Base-by-base conservation (phyloP, 2,113 vertebrate species). In the Poeciliopsis prolifica region DNA sequence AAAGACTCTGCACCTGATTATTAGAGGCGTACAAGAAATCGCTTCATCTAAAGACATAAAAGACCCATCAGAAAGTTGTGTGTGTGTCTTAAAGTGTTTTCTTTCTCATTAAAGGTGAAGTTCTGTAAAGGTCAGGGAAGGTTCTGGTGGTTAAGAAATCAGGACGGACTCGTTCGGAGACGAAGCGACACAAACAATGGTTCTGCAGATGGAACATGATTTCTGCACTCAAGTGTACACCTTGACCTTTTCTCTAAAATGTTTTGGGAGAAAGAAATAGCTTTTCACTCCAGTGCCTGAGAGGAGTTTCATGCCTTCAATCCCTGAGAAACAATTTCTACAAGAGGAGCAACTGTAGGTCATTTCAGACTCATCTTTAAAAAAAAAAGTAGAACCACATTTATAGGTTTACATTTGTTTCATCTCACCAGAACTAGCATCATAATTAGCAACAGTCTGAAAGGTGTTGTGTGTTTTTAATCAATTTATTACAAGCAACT, bases 221-320 rank as follows among this genome's bases (percentile, higher is more conserved):
- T 33, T 28, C 15, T 33, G n/a, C 44, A 35, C 6, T 26, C 19
- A 28, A 58, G 29, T 42, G 22, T 42, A 58, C 70, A 4, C 1
- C 8, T 15, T 48, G 60, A 83, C 48, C 63, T 70, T 80, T 83
- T 61, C 58, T 60, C 22, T 13, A 26, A 72, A 67, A 62, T 1
- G 6, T 67, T 37, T 51, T 60, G 1, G 17, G 8, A 33, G 40
- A 14, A 17, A 51, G 7, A 42, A 75, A 73, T 44, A 10, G 29
- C 0, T 5, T 31, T 61, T 63, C 30, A 33, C 51, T 66, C 19
- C 44, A 73, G 72, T 33, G 0, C 7, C 48, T 48, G 44, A 12
- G 8, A 64, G 42, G 40, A 40, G 28, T 12, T 22, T 5, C 7
- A 48, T 58, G 31, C 15, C 17, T 63, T 4, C 30, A 65, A 22